These are phyloP conservation scores for Hippocampus guttulatus DNA, from an alignment of 2,113 vertebrate species.

Conservation along the genomic window DNA sequence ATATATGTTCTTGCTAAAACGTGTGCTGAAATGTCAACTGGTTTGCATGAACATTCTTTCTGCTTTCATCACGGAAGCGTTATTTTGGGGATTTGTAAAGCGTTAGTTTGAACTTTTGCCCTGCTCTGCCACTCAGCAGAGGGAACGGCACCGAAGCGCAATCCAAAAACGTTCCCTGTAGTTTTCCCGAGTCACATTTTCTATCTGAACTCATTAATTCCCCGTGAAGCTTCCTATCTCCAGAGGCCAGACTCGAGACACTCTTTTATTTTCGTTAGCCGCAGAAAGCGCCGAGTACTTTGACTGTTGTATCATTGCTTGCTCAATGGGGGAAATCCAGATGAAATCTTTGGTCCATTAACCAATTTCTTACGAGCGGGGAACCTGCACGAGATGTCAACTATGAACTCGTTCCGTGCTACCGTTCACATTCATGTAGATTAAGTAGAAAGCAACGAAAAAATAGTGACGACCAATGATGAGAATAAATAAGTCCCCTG, in stretches of 20 bases:
- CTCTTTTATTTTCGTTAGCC: slow-evolving; percentile 39
- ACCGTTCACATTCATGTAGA: no score
- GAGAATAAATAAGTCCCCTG: no score
- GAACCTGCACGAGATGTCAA: no score
- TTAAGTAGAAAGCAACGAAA: no score
- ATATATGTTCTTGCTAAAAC: no score
- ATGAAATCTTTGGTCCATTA: no score
- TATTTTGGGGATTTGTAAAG: slow-evolving; percentile 49
- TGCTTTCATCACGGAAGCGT: slow-evolving; percentile 26
- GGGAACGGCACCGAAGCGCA: slow-evolving; percentile 41
- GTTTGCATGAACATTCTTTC: slow-evolving; percentile 40
- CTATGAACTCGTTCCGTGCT: no score
- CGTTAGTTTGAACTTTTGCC: slow-evolving; percentile 58
- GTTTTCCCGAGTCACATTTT: slow-evolving; percentile 48
- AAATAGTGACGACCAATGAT: no score
- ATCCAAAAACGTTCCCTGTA: slow-evolving; percentile 17
- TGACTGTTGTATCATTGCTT: no score
- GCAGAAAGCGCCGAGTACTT: slow-evolving; percentile 45
- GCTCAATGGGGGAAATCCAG: no score
- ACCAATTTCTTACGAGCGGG: no score
- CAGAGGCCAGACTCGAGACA: slow-evolving; percentile 33
- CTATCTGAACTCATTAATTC: slow-evolving; percentile 61
- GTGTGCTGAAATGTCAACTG: slow-evolving; percentile 22
- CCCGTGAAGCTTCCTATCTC: slow-evolving; percentile 50
- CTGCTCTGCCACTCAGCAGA: slow-evolving; percentile 12